Percentiles rank a stretch among this genome's conserved stretches.
Conservation (phyloP, 2,888 invertebrate genomes). For the Galeruca laticollis region DNA sequence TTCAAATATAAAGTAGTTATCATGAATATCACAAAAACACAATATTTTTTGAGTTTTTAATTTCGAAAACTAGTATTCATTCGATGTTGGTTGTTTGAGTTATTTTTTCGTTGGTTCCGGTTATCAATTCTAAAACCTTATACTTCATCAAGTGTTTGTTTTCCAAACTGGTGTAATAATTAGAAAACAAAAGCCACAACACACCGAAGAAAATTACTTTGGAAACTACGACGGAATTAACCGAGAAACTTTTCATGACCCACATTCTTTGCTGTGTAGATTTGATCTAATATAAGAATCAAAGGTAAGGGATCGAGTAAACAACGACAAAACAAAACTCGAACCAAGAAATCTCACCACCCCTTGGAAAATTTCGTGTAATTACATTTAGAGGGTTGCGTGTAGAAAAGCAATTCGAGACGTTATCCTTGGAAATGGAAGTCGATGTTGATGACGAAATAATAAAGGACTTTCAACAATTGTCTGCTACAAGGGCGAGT, state of each 20-base stretch:
- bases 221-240: constrained; percentile 7
- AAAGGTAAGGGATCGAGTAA: constrained; percentile 26
- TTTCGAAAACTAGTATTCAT: no score
- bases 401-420: constrained; percentile 47
- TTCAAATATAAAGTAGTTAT: no score
- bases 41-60: no score
- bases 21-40: no score
- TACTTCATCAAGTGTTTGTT: no score
- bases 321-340: constrained; percentile 29
- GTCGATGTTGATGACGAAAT: constrained; percentile 51
- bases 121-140: no score
- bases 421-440: constrained; percentile 45
- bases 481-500: constrained; percentile 13
- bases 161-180: no score
- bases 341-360: constrained; percentile 22
- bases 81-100: no score
- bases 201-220: neutral
- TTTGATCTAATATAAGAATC: constrained; percentile 35
- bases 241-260: constrained; percentile 20
- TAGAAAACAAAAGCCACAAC: constrained; percentile 1
- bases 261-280: constrained; percentile 22
- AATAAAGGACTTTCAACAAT: constrained; percentile 49
- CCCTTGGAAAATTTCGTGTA: constrained; percentile 44
- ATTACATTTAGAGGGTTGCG: constrained; percentile 49
- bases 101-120: no score